Percentiles rank a stretch among this genome's conserved stretches.
Evolutionary conservation across 1,140 invertebrate species (phyloP).

Genomic region (Aphidius gifuensis): DNA sequence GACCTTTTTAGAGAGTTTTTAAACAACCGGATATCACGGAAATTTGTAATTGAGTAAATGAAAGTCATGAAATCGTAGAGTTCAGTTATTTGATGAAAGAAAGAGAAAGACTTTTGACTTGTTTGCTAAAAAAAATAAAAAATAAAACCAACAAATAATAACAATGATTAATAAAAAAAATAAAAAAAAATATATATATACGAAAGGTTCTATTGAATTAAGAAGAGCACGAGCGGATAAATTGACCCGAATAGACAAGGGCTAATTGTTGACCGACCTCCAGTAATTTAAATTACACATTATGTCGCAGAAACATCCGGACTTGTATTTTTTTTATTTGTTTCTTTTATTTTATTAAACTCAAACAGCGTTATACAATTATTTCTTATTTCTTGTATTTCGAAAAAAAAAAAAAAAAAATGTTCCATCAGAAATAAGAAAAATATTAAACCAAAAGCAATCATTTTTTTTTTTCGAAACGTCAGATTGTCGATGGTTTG

Average conservation of each 20-base stretch:
- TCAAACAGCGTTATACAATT: not conserved
- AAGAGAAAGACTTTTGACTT: no score
- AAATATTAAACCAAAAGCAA: no score
- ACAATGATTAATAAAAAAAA: constrained; percentile 1
- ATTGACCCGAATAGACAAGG: constrained; percentile 24
- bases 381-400: not conserved
- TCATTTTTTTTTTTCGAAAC: no score
- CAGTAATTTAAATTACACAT: constrained; percentile 16
- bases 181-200: not conserved
- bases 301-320: constrained; percentile 17
- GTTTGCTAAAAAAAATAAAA: no score
- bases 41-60: constrained; percentile 7
- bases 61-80: constrained; percentile 13
- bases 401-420: no score
- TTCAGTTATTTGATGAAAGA: no score
- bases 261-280: constrained; percentile 21
- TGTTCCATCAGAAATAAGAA: no score
- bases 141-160: no score
- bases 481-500: no score
- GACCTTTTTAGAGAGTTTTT: no score
- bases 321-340: not conserved
- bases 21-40: no score
- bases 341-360: not conserved
- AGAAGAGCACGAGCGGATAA: constrained; percentile 20
- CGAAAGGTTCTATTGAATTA: constrained; percentile 16